Base-by-base conservation (phyloP, 2,113 vertebrate species). In the Colius striatus region DNA sequence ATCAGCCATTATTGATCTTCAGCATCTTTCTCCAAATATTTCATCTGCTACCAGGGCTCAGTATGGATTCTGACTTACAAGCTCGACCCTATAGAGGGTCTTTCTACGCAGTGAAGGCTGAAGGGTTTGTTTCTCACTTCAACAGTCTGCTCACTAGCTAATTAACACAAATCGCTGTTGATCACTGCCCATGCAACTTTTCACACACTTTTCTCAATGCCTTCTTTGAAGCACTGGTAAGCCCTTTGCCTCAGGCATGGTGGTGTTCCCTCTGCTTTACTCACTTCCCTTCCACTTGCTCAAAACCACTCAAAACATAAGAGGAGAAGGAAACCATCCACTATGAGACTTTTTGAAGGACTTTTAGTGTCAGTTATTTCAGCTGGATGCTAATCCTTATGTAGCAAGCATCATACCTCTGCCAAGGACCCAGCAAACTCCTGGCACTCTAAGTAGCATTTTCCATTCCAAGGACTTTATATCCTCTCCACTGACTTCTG, bases 221-320 rank as follows among this genome's bases (percentile, higher is more conserved):
- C 10, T 29, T 2, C 34, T 60, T 50, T 87, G 48, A 81, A 77
- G 63, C n/a, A 48, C 16, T 5, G 4, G 13, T 60, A 50, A 48
- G 36, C 2, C 2, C 0, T 0, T 38, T 91, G 48, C 38, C 74
- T 51, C 2, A 3, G 36, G 54, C 43, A 77, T 0, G 0, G 23
- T n/a, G 26, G 32, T n/a, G 29, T 60, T 94, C 32, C 34, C 50
- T 8, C 4, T n/a, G 7, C 10, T 63, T 70, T 71, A 55, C 15
- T 63, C 21, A 21, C 32, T 45, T 85, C 83, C 67, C 32, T 70
- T 72, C 60, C 43, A 57, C 55, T 74, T 60, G 25, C 23, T 50
- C 32, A 43, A 38, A 88, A 38, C 51, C 83, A 47, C n/a, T 36
- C 71, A 80, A 66, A 88, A 88, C 36, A 66, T 25, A 66, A 51